Evolutionary conservation across 2,797 vertebrate species (phyloP).

Genomic region (Sebastes vulpes): DNA sequence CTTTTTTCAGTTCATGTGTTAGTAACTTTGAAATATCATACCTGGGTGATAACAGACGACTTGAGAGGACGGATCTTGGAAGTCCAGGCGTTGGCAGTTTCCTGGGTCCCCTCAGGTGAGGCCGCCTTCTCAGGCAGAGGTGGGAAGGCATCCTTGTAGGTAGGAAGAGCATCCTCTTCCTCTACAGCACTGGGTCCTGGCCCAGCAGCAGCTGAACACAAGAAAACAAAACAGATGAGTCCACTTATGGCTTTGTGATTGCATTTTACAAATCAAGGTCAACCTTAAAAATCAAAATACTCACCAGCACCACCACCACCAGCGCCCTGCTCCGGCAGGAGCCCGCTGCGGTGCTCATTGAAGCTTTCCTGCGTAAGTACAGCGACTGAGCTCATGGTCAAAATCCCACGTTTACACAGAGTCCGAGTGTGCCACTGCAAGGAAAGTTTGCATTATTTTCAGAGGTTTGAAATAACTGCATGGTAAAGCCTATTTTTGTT

Average conservation of each 20-base stretch:
- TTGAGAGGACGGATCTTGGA: slow-evolving; percentile 96
- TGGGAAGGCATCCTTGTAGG: slow-evolving; percentile 99
- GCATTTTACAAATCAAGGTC: neutral
- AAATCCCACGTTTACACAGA: slow-evolving; percentile 94
- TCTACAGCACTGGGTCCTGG: slow-evolving; percentile 90
- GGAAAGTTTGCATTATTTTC: neutral
- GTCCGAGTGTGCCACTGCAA: slow-evolving; percentile 95
- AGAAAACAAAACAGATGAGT: neutral
- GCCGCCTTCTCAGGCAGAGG: slow-evolving; percentile 97
- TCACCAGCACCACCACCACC: slow-evolving; percentile 68
- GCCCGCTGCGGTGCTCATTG: slow-evolving; percentile 98
- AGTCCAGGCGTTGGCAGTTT: slow-evolving; percentile 93
- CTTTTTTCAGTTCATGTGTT: neutral
- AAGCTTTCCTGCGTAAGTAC: slow-evolving; percentile 99
- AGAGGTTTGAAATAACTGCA: neutral
- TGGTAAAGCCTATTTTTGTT: too few species aligned
- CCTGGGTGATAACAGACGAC: slow-evolving; percentile 99
- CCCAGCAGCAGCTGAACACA: slow-evolving; percentile 73
- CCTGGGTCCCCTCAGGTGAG: slow-evolving; percentile 91
- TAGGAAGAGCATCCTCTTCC: slow-evolving; percentile 96
- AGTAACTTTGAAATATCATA: slow-evolving; percentile 41
- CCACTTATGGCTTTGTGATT: neutral
- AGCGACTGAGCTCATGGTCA: slow-evolving; percentile 99
- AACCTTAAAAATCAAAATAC: neutral
- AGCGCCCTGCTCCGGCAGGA: slow-evolving; percentile 92